Conservation (phyloP, 2,888 invertebrate species). For the Deladenus siricidicola region DNA sequence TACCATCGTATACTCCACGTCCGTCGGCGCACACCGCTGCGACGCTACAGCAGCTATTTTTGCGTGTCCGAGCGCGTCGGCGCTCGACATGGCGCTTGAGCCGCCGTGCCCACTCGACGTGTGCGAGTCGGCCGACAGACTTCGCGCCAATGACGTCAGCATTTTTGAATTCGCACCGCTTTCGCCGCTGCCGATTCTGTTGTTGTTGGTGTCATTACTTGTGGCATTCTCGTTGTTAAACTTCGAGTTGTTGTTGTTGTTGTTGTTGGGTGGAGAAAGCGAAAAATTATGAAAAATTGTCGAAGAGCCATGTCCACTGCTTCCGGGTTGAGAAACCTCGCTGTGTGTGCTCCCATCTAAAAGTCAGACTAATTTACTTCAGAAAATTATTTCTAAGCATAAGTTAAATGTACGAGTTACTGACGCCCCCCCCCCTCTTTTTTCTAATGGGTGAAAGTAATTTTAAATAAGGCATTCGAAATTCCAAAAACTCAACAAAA, state of each 20-base stretch:
- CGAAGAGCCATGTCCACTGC: not conserved
- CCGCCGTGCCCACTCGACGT: slow-evolving; percentile 34
- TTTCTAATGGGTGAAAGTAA: no score
- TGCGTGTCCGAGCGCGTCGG: slow-evolving; percentile 28
- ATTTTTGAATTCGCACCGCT: not conserved
- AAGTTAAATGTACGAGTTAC: no score
- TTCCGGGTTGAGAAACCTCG: not conserved
- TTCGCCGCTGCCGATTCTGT: not conserved
- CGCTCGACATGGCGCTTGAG: slow-evolving; percentile 35
- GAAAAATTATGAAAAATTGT: no score
- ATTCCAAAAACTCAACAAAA: no score
- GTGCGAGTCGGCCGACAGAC: slow-evolving; percentile 29
- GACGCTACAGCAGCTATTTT: no score
- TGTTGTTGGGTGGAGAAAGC: not conserved
- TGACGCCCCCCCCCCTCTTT: no score
- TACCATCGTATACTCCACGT: not conserved
- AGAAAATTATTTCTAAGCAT: no score
- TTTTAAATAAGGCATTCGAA: no score
- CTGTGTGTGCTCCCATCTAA: not conserved
- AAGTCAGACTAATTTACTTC: no score
- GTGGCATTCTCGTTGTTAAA: not conserved
- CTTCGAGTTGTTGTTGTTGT: not conserved
- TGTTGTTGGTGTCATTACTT: not conserved
- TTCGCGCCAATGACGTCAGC: slow-evolving; percentile 7
- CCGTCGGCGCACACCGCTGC: not conserved